Evolutionary conservation across 1,140 invertebrate genomes (phyloP).

Genomic region (Magallana angulata): DNA sequence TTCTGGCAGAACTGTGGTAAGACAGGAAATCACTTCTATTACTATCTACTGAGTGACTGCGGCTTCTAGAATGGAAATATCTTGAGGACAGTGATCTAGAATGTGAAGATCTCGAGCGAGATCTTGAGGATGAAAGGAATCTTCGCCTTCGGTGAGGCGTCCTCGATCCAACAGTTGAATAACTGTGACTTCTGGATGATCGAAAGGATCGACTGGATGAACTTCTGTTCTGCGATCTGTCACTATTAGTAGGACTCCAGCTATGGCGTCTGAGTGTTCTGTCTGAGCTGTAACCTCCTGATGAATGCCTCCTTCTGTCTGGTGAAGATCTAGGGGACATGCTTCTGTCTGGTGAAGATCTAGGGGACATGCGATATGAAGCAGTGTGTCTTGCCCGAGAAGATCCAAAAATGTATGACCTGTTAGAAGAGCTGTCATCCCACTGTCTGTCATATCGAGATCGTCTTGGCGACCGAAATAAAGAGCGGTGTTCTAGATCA

Average conservation of each 20-base stretch:
- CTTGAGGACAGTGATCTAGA: not conserved
- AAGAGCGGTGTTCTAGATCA: not conserved
- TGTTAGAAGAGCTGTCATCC: not conserved
- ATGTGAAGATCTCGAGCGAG: not conserved
- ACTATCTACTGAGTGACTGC: not conserved
- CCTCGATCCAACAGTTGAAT: not conserved
- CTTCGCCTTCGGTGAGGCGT: not conserved
- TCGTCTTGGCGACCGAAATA: not conserved
- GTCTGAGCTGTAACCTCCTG: not conserved
- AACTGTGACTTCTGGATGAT: not conserved
- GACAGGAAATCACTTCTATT: not conserved
- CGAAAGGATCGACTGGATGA: not conserved
- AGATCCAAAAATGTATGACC: not conserved
- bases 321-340: not conserved
- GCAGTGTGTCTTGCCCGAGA: not conserved
- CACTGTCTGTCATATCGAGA: not conserved
- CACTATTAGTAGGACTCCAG: not conserved
- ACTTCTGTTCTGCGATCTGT: not conserved
- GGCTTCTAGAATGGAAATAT: not conserved
- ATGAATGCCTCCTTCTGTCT: not conserved
- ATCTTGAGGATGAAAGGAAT: slow-evolving; percentile 13
- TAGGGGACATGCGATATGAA: not conserved
- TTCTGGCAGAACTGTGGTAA: not conserved
- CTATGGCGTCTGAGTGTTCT: not conserved
- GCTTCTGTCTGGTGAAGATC: not conserved